Base-by-base conservation (phyloP, 2,113 vertebrate genomes). In the Pelodiscus sinensis region DNA sequence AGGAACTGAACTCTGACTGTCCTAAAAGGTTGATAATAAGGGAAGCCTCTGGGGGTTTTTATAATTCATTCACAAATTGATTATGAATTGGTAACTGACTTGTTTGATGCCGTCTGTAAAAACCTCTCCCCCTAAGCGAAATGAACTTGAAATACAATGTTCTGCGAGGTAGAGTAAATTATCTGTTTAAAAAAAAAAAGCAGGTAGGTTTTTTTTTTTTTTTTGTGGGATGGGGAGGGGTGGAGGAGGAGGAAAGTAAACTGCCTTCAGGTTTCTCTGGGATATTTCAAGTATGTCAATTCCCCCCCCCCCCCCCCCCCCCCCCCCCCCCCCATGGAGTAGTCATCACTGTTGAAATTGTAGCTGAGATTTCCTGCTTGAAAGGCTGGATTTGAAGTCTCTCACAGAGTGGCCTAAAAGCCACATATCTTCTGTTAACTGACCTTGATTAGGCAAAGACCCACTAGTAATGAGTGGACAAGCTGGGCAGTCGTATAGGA, bases 11-110 rank as follows among this genome's bases (percentile, higher is more conserved):
- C 89, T 89, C 35, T 25, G 57, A 71, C 82, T 87, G 86, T 96
- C 96, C 89, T 90, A 38, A 93, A 96, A 96, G 62, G 80, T 1
- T 94, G 88, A 25, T 95, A 92, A 88, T 85, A 94, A 92, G 75
- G 29, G 16, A 91, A 80, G n/a, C 29, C 27, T 60, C 87, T 87
- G 56, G 38, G 83, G 84, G 85, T 84, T 83, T 44, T 38, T 92
- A 50, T 80, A 94, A 92, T 94, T 89, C 1, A 68, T 90, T 94
- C 6, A 65, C 77, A 82, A 90, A 95, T 86, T 65, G 85, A 65
- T 79, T 94, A 27, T 95, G 82, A 85, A 2, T 84, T 93, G 92
- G 83, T 68, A 79, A 16, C 4, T n/a, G 11, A 19, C 24, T 24
- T 87, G 2, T 44, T 88, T 89, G 80, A 60, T 75, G 65, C 27